phyloP scores from a whole-genome alignment of 2,113 vertebrate species.

The Chlorodrepanis virens region DNA sequence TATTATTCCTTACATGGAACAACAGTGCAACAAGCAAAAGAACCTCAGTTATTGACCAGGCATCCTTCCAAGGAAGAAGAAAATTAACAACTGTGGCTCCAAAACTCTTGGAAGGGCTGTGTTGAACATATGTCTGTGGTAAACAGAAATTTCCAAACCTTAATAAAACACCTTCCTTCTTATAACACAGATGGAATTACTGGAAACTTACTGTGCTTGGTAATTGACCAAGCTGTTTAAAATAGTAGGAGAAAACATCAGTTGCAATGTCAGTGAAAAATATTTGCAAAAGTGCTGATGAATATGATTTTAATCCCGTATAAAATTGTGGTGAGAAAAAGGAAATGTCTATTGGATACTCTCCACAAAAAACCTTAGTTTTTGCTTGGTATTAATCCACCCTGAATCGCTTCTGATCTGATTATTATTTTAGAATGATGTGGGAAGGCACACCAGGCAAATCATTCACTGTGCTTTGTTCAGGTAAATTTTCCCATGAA shows the following conservation, averaged over 20 bases:
- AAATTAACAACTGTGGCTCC: not conserved
- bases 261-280: not conserved
- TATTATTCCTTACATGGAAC: not conserved
- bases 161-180: slow-evolving; percentile 1
- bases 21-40: not conserved
- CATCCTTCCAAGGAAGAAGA: not conserved
- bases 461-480: not conserved
- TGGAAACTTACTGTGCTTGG: not conserved
- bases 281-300: slow-evolving; percentile 47
- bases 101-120: not conserved
- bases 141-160: not conserved
- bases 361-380: slow-evolving; percentile 39
- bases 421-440: not conserved
- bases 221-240: slow-evolving; percentile 41
- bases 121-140: not conserved
- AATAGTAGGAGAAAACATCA: not conserved
- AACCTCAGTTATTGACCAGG: not conserved
- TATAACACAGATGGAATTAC: not conserved
- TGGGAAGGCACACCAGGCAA: not conserved
- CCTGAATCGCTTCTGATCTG: not conserved
- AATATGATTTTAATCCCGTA: slow-evolving; percentile 39
- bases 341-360: slow-evolving; percentile 49
- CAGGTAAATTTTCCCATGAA: not conserved
- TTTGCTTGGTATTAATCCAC: not conserved
- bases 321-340: slow-evolving; percentile 56